A percentile compares a stretch with the other conserved stretches of the same genome.
Evolutionary conservation across 2,113 vertebrate species (phyloP).

Genomic region (Clarias gariepinus): DNA sequence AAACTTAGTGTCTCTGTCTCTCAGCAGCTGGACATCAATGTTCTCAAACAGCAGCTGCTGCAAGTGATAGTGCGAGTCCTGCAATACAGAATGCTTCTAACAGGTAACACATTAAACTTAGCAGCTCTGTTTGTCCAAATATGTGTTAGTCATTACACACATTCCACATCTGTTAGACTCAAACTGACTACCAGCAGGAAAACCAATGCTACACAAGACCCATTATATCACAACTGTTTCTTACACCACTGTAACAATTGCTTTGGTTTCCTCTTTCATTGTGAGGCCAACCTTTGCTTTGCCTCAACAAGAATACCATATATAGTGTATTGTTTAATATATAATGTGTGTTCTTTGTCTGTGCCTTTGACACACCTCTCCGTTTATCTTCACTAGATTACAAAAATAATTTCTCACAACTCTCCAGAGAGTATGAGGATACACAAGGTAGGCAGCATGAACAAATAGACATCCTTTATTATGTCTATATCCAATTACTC

Average conservation of each 20-base stretch:
- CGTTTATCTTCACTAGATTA: slow-evolving; percentile 82
- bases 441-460: slow-evolving; percentile 80
- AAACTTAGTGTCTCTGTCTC: slow-evolving; percentile 14
- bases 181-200: not conserved
- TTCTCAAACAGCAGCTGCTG: slow-evolving; percentile 84
- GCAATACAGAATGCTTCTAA: slow-evolving; percentile 91
- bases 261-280: not conserved
- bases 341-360: not conserved
- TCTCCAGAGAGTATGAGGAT: slow-evolving; percentile 87
- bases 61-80: slow-evolving; percentile 88
- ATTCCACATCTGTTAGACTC: slow-evolving; percentile 19
- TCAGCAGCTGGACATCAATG: slow-evolving; percentile 28
- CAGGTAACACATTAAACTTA: slow-evolving; percentile 75
- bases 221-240: not conserved
- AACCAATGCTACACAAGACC: not conserved
- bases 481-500: not conserved
- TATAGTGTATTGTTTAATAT: not conserved
- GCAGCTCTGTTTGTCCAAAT: not conserved
- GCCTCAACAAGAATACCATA: not conserved
- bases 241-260: not conserved
- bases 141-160: slow-evolving; percentile 38
- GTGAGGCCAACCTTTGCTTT: not conserved
- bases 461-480: not conserved
- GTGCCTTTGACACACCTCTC: slow-evolving; percentile 3
- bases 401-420: slow-evolving; percentile 92